phyloP scores from a whole-genome alignment of 2,113 vertebrate species.

The Passer domesticus region DNA sequence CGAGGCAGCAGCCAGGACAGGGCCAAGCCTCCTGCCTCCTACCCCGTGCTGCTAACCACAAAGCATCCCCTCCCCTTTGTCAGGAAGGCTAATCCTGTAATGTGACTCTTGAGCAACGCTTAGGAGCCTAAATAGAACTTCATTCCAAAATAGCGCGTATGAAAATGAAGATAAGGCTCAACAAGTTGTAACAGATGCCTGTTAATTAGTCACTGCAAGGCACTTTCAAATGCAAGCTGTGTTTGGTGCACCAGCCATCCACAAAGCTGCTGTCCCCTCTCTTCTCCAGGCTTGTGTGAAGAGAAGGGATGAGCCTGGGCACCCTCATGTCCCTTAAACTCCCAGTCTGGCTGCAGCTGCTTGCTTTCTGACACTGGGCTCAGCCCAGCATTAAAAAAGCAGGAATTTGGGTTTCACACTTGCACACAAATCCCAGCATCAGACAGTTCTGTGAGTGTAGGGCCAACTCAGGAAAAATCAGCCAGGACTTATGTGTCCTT shows the following conservation, averaged over 20 bases:
- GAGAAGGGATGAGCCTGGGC: background rate
- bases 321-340: background rate
- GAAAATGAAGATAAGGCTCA: constrained; percentile 69
- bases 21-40: constrained; percentile 5
- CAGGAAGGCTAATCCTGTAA: constrained; percentile 59
- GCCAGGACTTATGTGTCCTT: background rate
- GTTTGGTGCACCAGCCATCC: background rate
- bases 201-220: constrained; percentile 59
- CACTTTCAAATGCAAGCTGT: background rate
- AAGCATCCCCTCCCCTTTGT: constrained; percentile 53
- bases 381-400: background rate
- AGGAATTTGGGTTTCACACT: background rate
- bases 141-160: constrained; percentile 58
- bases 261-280: background rate
- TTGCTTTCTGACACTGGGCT: background rate
- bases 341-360: background rate
- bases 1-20: background rate
- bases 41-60: background rate
- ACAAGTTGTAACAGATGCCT: constrained; percentile 70
- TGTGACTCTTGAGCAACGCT: constrained; percentile 59
- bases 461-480: background rate
- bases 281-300: background rate
- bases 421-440: background rate
- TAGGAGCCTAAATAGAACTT: constrained; percentile 59
- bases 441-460: background rate